Percentiles rank a stretch among this genome's conserved stretches.
phyloP scores from a whole-genome alignment of 2,888 invertebrate genomes.

The Chirona hameri region DNA sequence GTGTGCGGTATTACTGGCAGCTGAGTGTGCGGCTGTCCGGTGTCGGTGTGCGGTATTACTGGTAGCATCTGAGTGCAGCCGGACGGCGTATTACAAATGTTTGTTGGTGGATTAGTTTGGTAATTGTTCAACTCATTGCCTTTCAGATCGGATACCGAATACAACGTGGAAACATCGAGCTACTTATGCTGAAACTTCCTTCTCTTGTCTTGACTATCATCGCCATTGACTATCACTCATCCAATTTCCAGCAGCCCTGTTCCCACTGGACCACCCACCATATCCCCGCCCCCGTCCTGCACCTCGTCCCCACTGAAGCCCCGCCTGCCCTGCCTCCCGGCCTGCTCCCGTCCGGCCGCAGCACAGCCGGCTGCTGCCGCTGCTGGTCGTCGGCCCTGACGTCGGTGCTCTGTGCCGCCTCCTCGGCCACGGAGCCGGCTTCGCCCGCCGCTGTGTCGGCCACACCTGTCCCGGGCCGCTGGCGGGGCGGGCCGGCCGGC shows the following conservation, averaged over 20 bases:
- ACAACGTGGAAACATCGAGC: too few species aligned
- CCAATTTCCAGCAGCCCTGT: neutral
- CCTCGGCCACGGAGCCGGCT: neutral
- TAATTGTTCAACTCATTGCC: too few species aligned
- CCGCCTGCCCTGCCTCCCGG: neutral
- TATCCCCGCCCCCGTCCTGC: neutral
- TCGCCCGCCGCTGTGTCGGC: constrained; percentile 33
- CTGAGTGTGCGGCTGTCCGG: too few species aligned
- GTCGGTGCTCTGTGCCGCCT: neutral
- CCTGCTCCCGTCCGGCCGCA: neutral
- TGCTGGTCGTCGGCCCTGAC: constrained; percentile 1
- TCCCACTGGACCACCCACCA: neutral
- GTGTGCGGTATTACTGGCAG: too few species aligned
- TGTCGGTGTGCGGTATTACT: too few species aligned
- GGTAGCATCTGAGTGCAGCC: too few species aligned
- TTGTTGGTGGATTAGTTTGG: too few species aligned
- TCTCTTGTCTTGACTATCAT: neutral
- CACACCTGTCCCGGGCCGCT: constrained; percentile 35
- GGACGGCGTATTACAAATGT: too few species aligned
- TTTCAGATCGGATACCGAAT: too few species aligned
- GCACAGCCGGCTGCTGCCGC: constrained; percentile 5
- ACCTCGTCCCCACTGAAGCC: neutral
- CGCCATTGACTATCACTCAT: neutral
- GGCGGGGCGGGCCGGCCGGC: constrained; percentile 24
- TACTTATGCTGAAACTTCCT: too few species aligned